These are phyloP conservation scores for Nipponia nippon DNA, from an alignment of 2,113 vertebrate species.

Conservation along the genomic window DNA sequence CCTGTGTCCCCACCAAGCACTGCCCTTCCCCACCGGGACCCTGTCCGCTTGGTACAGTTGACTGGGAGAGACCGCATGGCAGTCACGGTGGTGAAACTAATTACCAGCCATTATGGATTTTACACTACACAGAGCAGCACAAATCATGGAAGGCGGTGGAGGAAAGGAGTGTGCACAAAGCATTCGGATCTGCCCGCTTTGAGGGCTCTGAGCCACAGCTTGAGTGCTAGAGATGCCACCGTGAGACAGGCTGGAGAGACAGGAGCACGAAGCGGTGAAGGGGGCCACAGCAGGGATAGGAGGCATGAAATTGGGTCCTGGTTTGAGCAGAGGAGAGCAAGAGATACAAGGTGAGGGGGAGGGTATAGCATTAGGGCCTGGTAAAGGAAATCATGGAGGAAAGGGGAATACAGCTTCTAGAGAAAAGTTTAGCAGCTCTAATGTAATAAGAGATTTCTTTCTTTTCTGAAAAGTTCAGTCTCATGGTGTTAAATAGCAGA, in stretches of 20 bases:
- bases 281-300: not conserved
- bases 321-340: not conserved
- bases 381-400: not conserved
- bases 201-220: not conserved
- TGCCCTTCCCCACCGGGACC: not conserved
- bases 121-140: not conserved
- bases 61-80: accelerated
- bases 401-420: not conserved
- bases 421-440: not conserved
- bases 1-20: not conserved
- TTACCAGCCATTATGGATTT: accelerated
- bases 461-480: not conserved
- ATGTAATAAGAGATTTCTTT: not conserved
- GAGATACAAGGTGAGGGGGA: not conserved
- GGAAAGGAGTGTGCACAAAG: accelerated
- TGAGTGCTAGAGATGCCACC: accelerated
- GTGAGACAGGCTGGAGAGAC: not conserved
- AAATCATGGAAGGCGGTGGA: accelerated
- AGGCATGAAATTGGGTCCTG: not conserved
- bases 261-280: not conserved
- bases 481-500: not conserved
- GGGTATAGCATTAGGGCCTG: not conserved
- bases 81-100: accelerated
- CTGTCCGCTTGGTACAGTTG: not conserved
- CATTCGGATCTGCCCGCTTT: not conserved